Percentiles rank a stretch among this genome's conserved stretches.
These are phyloP conservation scores for Himalopsyche japonica DNA, from an alignment of 2,888 invertebrate genomes.

Conservation along the genomic window DNA sequence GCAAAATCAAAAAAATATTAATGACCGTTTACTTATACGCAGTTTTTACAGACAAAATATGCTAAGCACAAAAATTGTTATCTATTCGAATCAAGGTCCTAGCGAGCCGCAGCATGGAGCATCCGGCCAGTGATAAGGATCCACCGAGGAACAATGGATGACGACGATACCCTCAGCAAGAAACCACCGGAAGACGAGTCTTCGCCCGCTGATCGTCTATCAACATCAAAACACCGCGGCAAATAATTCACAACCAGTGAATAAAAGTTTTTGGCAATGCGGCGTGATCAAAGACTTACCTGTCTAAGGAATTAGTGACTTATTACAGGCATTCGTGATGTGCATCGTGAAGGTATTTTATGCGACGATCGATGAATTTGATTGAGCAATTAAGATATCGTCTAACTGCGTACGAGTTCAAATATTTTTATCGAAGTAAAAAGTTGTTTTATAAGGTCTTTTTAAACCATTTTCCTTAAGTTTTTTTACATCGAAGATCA, in stretches of 20 bases:
- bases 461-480: too few relatives aligned
- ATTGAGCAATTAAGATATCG: background rate
- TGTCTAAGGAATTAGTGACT: background rate
- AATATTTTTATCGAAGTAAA: too few relatives aligned
- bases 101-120: conserved; percentile 1
- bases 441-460: too few relatives aligned
- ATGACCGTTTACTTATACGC: background rate
- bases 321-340: background rate
- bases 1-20: background rate
- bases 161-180: conserved; percentile 2
- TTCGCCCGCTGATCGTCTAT: background rate
- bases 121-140: conserved; percentile 4
- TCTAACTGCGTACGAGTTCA: background rate
- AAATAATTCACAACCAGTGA: background rate
- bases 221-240: background rate
- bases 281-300: conserved; percentile 6
- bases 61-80: background rate
- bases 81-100: conserved; percentile 4
- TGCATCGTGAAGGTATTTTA: background rate
- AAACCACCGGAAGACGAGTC: conserved; percentile 16
- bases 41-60: background rate
- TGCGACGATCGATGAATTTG: background rate
- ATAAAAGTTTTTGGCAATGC: conserved; percentile 16
- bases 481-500: too few relatives aligned
- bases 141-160: conserved; percentile 12